Evolutionary conservation across 2,113 vertebrate genomes (phyloP), one percentile per base, ranked within the genome.

Genomic region (Tor tambroides): DNA sequence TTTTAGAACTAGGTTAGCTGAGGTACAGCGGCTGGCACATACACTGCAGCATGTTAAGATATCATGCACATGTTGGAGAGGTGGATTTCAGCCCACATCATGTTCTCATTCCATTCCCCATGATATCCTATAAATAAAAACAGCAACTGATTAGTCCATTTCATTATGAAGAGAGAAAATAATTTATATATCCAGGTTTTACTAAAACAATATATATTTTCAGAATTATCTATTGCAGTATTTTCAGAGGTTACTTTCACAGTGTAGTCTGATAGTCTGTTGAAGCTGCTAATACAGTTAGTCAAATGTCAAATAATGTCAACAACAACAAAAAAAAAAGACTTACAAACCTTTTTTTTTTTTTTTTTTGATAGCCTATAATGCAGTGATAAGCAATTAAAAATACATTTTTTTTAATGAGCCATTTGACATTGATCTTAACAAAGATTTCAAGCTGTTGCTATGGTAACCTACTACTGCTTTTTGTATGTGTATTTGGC

Each of bases 41-140:
- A 12, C 23, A 14, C 35, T 74, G 35, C 71, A 43, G 71, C 23
- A 43, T 75, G 71, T 43, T 75, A 46, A 75, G 38, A 38, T 75
- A 12, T 26, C 72, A 75, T 43, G 72, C 38, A 43, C 38, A 75
- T 75, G 38, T 43, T 75, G 72, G 23, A 46, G 35, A 72, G 21
- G 69, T 12, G 35, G 35, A 72, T 74, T 74, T 10, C 35, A 74
- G 72, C 72, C 41, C 41, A 75, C 72, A 75, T 75, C 12, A 26
- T 75, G 72, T 41, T 46, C 38, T 75, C 72, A 15, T 46, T 75
- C 5, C 23, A 43, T 75, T 75, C 12, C 23, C 72, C 11, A 26
- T 75, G 41, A 46, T 26, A 43, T 26, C 23, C 41, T 26, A 26
- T 75, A 26, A 46, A 75, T 75, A 26, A n/a, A 75, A 43, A 46